Conservation (phyloP, 2,888 invertebrate genomes). For the Balanococcus diminutus region DNA sequence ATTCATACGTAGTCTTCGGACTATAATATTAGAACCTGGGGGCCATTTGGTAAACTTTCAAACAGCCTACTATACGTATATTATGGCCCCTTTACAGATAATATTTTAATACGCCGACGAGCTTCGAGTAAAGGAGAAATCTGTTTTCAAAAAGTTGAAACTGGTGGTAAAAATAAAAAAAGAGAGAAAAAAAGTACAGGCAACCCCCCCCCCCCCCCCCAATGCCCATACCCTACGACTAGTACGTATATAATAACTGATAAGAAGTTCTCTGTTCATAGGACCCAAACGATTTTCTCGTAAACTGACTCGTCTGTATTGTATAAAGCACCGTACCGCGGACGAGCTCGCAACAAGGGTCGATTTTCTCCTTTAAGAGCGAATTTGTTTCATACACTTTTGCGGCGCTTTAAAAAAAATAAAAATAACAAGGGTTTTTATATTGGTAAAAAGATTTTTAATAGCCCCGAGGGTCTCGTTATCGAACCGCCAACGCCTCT, state of each 20-base stretch:
- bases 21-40: background rate
- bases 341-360: conserved; percentile 33
- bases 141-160: background rate
- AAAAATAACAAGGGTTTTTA: conserved; percentile 36
- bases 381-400: conserved; percentile 6
- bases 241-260: conserved; percentile 12
- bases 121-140: conserved; percentile 21
- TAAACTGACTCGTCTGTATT: background rate
- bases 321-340: conserved; percentile 12
- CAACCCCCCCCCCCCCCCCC: too few relatives aligned
- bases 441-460: conserved; percentile 47
- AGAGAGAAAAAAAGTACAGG: background rate
- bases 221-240: background rate
- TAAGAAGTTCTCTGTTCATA: background rate
- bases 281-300: conserved; percentile 36
- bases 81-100: background rate
- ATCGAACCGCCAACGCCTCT: conserved; percentile 51
- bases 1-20: background rate
- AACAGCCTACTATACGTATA: background rate
- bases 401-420: conserved; percentile 10
- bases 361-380: conserved; percentile 14
- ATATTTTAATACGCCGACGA: conserved; percentile 25
- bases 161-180: background rate
- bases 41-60: background rate
- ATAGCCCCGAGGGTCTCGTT: conserved; percentile 54